A percentile compares a stretch with the other conserved stretches of the same genome.
phyloP scores from a whole-genome alignment of 2,797 vertebrate genomes.

The Limnodromus scolopaceus region DNA sequence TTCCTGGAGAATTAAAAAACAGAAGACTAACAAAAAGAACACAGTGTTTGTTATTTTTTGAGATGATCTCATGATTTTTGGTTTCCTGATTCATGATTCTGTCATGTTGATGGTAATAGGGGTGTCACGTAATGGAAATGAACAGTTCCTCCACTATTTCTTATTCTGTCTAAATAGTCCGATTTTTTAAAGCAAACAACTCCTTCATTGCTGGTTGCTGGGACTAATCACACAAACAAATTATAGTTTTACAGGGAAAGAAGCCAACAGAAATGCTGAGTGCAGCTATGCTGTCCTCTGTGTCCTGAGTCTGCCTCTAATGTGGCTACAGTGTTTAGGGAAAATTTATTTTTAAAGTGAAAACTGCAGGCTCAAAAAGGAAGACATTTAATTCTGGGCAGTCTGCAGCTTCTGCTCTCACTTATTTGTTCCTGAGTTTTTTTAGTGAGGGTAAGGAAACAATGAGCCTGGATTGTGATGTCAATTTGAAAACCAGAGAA shows the following conservation, averaged over 20 bases:
- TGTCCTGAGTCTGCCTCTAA: background rate
- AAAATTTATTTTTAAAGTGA: background rate
- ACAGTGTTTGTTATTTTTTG: slow-evolving; percentile 18
- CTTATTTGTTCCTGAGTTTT: background rate
- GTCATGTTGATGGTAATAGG: background rate
- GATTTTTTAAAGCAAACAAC: background rate
- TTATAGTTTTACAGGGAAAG: background rate
- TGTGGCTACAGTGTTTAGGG: background rate
- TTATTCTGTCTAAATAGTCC: background rate
- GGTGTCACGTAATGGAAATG: slow-evolving; percentile 4
- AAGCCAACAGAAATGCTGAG: background rate
- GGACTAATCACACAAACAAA: background rate
- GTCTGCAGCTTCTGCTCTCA: background rate
- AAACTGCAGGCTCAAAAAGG: background rate
- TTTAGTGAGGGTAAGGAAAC: background rate
- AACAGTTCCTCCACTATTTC: background rate
- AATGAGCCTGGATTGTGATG: background rate
- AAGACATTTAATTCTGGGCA: background rate
- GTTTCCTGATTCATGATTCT: slow-evolving; percentile 51
- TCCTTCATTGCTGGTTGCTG: background rate
- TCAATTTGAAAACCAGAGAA: background rate
- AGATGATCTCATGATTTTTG: slow-evolving; percentile 41
- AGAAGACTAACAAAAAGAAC: background rate
- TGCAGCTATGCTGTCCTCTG: background rate
- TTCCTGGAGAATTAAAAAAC: background rate